A percentile compares a stretch with the other conserved stretches of the same genome.
Evolutionary conservation across 2,888 invertebrate species (phyloP).

Genomic region (Steinernema scapterisci): DNA sequence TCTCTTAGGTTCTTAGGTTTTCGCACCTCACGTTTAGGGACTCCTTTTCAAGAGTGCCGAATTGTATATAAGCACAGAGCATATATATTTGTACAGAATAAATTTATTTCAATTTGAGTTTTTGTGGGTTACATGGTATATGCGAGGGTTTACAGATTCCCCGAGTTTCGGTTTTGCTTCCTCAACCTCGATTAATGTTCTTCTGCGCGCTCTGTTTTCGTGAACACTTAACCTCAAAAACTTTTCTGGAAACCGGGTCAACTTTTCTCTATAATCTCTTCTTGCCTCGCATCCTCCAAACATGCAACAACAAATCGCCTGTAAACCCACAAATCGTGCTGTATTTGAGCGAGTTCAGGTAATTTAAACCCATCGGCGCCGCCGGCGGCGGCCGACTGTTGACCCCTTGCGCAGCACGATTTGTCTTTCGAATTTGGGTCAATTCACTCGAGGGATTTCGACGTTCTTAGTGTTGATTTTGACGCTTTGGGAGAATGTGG

Average conservation of each 20-base stretch:
- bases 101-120: not conserved
- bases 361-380: not conserved
- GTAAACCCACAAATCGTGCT: too few species aligned
- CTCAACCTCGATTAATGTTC: too few species aligned
- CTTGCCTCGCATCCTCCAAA: too few species aligned
- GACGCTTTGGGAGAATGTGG: not conserved
- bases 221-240: too few species aligned
- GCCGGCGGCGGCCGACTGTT: not conserved
- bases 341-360: not conserved
- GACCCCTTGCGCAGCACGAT: not conserved
- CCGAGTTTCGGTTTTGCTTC: too few species aligned
- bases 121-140: too few species aligned
- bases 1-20: not conserved
- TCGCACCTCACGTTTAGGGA: too few species aligned
- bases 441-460: not conserved
- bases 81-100: conserved; percentile 10
- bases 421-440: not conserved
- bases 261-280: not conserved
- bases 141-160: too few species aligned
- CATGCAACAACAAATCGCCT: too few species aligned
- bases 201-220: too few species aligned
- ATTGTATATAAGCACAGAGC: not conserved
- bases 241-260: not conserved
- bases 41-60: too few species aligned
- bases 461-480: conserved; percentile 12